Percentiles rank a stretch among this genome's conserved stretches.
Conservation (phyloP, 2,113 vertebrate genomes). For the Laticauda colubrina region DNA sequence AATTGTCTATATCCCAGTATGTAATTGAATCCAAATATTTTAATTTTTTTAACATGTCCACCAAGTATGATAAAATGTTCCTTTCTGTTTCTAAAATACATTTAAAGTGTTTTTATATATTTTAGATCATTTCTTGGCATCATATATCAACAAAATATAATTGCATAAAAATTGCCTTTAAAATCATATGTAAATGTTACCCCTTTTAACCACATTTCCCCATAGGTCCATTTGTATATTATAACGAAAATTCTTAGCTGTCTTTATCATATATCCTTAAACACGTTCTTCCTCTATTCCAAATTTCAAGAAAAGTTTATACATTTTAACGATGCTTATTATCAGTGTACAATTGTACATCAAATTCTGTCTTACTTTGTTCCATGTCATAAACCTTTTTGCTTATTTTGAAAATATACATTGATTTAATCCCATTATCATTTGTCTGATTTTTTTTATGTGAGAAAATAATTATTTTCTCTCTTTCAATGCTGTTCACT, state of each 20-base stretch:
- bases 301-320: neutral
- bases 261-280: neutral
- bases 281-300: neutral
- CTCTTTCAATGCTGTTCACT: neutral
- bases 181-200: neutral
- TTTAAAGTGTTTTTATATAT: neutral
- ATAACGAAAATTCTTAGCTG: neutral
- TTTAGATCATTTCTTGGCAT: neutral
- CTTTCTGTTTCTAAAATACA: neutral
- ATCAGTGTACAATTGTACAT: neutral
- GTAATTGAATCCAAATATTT: neutral
- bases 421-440: neutral
- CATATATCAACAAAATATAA: neutral
- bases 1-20: neutral
- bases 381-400: neutral
- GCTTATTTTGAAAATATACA: neutral
- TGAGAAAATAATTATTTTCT: neutral
- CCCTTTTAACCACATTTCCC: neutral
- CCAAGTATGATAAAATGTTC: neutral
- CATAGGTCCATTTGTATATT: neutral
- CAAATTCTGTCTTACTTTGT: neutral
- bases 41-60: neutral
- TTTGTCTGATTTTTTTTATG: neutral
- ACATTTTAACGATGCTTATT: neutral
- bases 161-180: neutral